A percentile compares a stretch with the other conserved stretches of the same genome.
phyloP scores from a whole-genome alignment of 2,888 invertebrate genomes.

The Cosmorhoe ocellata region DNA sequence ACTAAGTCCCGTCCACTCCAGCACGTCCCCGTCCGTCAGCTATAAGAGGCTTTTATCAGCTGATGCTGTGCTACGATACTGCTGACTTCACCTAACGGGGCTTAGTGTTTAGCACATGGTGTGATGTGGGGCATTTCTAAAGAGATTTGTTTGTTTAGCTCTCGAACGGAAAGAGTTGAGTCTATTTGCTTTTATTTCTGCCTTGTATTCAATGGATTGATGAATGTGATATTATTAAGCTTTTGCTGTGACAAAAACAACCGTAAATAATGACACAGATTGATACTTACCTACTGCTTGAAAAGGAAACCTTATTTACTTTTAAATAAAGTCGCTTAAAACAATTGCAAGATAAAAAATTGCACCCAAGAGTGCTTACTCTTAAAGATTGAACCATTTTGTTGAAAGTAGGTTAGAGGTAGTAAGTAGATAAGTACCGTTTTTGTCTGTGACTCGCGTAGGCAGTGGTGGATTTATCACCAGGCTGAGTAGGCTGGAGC shows the following conservation, averaged over 20 bases:
- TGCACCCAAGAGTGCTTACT: conserved; percentile 8
- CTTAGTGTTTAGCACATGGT: conserved; percentile 17
- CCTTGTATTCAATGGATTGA: too few species aligned
- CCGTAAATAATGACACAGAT: too few species aligned
- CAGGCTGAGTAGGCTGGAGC: too few species aligned
- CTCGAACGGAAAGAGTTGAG: too few species aligned
- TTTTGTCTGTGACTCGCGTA: conserved; percentile 14
- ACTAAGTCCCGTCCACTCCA: conserved; percentile 42
- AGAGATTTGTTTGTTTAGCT: background rate
- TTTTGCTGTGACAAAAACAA: too few species aligned
- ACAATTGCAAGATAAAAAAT: background rate
- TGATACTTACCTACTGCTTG: too few species aligned
- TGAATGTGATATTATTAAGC: too few species aligned
- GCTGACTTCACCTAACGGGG: conserved; percentile 22
- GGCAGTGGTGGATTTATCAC: too few species aligned
- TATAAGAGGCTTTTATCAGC: conserved; percentile 32
- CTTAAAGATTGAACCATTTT: conserved; percentile 14
- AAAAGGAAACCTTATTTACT: too few species aligned
- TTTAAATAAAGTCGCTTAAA: too few species aligned
- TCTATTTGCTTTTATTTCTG: too few species aligned
- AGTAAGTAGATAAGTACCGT: too few species aligned
- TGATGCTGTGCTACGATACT: conserved; percentile 40
- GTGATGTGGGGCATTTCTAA: conserved; percentile 1
- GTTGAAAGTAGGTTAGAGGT: conserved; percentile 1
- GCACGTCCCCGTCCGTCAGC: conserved; percentile 54